Base-by-base conservation (phyloP, 2,888 invertebrate species). In the Archips crataeganus region DNA sequence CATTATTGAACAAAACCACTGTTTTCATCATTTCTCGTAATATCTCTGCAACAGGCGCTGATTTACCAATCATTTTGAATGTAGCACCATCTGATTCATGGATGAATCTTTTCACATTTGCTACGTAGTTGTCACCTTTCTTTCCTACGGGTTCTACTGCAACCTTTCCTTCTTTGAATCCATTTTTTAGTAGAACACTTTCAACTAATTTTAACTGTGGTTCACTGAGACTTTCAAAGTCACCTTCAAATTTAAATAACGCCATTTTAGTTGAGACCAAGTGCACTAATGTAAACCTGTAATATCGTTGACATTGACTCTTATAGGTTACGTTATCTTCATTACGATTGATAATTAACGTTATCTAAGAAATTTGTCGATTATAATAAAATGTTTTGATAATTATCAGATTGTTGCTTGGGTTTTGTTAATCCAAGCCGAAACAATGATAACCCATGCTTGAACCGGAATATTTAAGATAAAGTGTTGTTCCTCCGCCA, bases 61-160 rank as follows among this genome's bases (percentile, higher is more conserved):
- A 76, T 79, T 90, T 90, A 0, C 83, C 88, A 5, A 90, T 79
- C 77, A 90, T 83, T 23, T 79, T 80, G 64, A 86, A 82, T 11
- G 75, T 65, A 47, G 77, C 75, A n/a, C 79, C 82, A 72, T 81
- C 74, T 39, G 78, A 75, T 75, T 82, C 75, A 10, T 84, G 78
- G 0, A 69, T 77, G n/a, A 79, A 73, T 73, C 78, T 75, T 65
- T 76, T 78, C 1, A 79, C 72, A n/a, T 75, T 75, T 42, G 79
- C 77, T 4, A 74, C 23, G 6, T 77, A 78, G 49, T 79, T 79
- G 61, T 79, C 79, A 13, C 79, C 78, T 32, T 70, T 75, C 61
- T 69, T 36, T 2, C 79, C 79, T 1, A 79, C 77, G 49, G 73
- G 67, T 75, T 77, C 76, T 6, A 79, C 61, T 0, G 39, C 8